Conservation (phyloP, 1,140 invertebrate genomes). For the Phymastichus coffea region DNA sequence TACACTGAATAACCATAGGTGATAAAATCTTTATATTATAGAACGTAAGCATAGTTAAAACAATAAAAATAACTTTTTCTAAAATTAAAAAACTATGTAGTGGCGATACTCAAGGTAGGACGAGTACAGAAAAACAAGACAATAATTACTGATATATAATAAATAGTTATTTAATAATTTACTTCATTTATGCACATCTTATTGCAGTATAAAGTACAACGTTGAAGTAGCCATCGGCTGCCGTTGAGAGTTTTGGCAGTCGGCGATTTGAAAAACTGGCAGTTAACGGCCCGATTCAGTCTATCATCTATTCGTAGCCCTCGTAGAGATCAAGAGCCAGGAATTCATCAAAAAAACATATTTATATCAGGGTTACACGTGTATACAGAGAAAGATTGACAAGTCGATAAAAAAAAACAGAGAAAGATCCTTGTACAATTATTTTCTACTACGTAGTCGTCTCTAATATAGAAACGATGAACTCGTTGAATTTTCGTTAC, state of each 20-base stretch:
- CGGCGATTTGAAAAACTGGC: slow-evolving; percentile 34
- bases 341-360: slow-evolving; percentile 16
- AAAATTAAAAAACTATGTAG: not conserved
- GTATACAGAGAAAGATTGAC: not conserved
- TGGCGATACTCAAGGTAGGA: not conserved
- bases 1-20: too few species aligned
- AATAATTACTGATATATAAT: slow-evolving; percentile 29
- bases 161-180: slow-evolving; percentile 43
- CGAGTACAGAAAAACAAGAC: not conserved
- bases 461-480: slow-evolving; percentile 44
- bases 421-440: slow-evolving; percentile 13
- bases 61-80: not conserved
- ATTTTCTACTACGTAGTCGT: slow-evolving; percentile 12
- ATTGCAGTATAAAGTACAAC: slow-evolving; percentile 39
- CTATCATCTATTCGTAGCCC: slow-evolving; percentile 29
- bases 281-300: slow-evolving; percentile 36
- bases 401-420: not conserved
- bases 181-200: slow-evolving; percentile 38
- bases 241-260: too few species aligned
- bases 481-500: slow-evolving; percentile 12
- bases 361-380: slow-evolving; percentile 11
- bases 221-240: slow-evolving; percentile 27
- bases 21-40: too few species aligned
- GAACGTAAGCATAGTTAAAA: too few species aligned
- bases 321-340: slow-evolving; percentile 30